Percentiles rank a stretch among this genome's conserved stretches.
Evolutionary conservation across 2,888 invertebrate species (phyloP).

Genomic region (Lithophane leautieri): DNA sequence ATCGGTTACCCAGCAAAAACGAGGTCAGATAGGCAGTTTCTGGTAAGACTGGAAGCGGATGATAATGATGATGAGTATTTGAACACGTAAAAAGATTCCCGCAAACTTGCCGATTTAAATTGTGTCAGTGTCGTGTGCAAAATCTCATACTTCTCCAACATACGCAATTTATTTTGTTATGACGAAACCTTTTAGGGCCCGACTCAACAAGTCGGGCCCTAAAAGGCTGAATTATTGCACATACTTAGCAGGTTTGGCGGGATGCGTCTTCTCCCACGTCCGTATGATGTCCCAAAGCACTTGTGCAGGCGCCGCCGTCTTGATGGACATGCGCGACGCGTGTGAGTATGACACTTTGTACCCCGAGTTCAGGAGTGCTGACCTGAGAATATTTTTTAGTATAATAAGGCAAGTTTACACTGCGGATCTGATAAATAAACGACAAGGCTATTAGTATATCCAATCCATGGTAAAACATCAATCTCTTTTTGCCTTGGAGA

Average conservation of each 20-base stretch:
- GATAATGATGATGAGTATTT: neutral
- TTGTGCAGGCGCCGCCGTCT: conserved; percentile 96
- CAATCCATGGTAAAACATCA: neutral
- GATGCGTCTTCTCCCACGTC: conserved; percentile 93
- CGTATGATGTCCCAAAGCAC: conserved; percentile 98
- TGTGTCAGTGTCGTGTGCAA: neutral
- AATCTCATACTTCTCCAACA: neutral
- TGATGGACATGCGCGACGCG: conserved; percentile 95
- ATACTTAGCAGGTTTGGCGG: conserved; percentile 91
- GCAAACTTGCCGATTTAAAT: neutral
- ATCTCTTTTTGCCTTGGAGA: neutral
- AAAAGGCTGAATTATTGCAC: conserved; percentile 7
- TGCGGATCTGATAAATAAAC: neutral
- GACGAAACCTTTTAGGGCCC: neutral
- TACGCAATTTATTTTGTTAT: neutral
- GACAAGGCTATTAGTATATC: neutral
- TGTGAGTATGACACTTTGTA: conserved; percentile 98
- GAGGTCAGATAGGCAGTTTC: neutral
- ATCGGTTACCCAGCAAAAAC: neutral
- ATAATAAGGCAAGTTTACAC: neutral
- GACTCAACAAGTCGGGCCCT: neutral
- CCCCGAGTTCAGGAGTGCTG: conserved; percentile 97
- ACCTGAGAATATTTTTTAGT: conserved; percentile 89
- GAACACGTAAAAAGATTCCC: neutral
- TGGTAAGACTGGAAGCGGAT: too few relatives aligned